Percentiles rank a stretch among this genome's conserved stretches.
Evolutionary conservation across 2,888 invertebrate species (phyloP).

Genomic region (Nymphalis c-album): DNA sequence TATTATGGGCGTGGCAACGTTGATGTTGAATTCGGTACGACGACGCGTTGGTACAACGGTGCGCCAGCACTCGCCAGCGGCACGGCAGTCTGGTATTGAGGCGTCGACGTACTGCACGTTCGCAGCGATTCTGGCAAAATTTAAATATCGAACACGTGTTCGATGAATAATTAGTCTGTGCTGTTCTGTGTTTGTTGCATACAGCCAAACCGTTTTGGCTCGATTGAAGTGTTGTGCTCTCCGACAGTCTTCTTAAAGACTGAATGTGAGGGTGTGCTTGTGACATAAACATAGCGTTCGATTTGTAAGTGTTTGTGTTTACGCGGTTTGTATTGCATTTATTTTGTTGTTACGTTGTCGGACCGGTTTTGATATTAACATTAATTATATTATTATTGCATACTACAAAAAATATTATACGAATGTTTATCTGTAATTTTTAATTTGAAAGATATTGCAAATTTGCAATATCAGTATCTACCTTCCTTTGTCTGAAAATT

Average conservation of each 20-base stretch:
- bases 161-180: slow-evolving; percentile 18
- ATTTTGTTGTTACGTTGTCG: slow-evolving; percentile 47
- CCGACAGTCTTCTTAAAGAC: slow-evolving; percentile 37
- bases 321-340: slow-evolving; percentile 40
- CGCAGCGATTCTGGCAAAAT: slow-evolving; percentile 35
- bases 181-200: slow-evolving; percentile 9
- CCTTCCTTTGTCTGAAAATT: too few relatives aligned
- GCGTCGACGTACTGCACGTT: slow-evolving; percentile 48
- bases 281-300: slow-evolving; percentile 17
- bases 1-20: slow-evolving; percentile 60
- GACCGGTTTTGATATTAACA: slow-evolving; percentile 47
- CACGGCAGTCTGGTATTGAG: slow-evolving; percentile 50
- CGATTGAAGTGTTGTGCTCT: slow-evolving; percentile 27
- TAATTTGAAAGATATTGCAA: too few relatives aligned
- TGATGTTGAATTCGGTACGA: slow-evolving; percentile 36
- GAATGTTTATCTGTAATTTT: neutral
- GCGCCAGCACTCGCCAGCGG: slow-evolving; percentile 39
- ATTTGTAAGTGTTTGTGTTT: slow-evolving; percentile 26
- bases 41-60: slow-evolving; percentile 29
- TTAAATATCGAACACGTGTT: slow-evolving; percentile 45
- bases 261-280: slow-evolving; percentile 31
- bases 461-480: too few relatives aligned
- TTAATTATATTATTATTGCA: slow-evolving; percentile 1
- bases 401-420: neutral
- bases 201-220: neutral